Base-by-base conservation (phyloP, 1,140 invertebrate genomes). In the Saxidomus purpurata region DNA sequence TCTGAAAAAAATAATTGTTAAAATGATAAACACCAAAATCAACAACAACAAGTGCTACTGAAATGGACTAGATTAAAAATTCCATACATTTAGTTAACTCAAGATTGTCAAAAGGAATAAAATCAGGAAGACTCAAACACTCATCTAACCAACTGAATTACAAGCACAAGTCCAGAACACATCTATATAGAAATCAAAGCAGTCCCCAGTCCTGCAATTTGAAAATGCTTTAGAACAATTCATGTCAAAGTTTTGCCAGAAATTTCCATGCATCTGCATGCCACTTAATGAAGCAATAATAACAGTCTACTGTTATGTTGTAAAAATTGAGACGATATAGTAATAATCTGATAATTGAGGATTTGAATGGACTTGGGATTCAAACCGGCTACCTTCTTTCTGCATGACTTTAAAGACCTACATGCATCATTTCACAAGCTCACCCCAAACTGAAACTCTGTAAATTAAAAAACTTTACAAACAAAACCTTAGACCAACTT, bases 1-100 rank as follows among this genome's bases (percentile, higher is more conserved):
- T 59, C 40, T 85, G 55, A 74, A 85, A 69, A n/a, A n/a, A 85
- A 74, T 85, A 82, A 82, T 47, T 3, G 8, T 71, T 31, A 69
- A 85, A 85, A 74, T 85, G 63, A 85, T 74, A 71, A 38, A 77
- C 13, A 77, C 34, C 34, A 22, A 74, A 74, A 40, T n/a, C 25
- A 76, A 76, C 71, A 43, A 49, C 36, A 47, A 49, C 28, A 38
- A 76, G 71, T 76, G 71, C 71, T n/a, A 34, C 6, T 11, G 28
- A 69, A 34, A 69, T 38, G 6, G 67, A 36, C 31, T 36, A 69
- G 67, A 34, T 34, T 34, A 22, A 4, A 69, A 69, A 28, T 31
- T 6, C 17, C 15, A 69, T 69, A n/a, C 36, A 69, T 69, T n/a
- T 69, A 15, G 34, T 13, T 28, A 43, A 76, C 38, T n/a, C 71